Conservation (phyloP, 2,888 invertebrate genomes). For the Pyrochroa serraticornis region DNA sequence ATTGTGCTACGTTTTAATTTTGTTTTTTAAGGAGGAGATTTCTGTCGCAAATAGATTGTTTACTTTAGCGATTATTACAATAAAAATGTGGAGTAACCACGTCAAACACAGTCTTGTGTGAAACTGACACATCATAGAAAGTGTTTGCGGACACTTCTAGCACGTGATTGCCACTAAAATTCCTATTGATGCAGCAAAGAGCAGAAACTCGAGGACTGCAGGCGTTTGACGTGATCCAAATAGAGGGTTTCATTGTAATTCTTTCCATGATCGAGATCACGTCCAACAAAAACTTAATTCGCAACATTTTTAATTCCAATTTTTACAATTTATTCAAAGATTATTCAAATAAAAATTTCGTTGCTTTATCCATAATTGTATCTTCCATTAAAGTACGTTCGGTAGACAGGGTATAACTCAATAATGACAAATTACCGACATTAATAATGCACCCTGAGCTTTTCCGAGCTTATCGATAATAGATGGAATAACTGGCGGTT, state of each 20-base stretch:
- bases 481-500: constrained; percentile 24
- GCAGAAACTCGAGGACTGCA: constrained; percentile 16
- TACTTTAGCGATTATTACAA: constrained; percentile 1
- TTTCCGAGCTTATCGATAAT: constrained; percentile 32
- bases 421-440: constrained; percentile 32
- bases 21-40: no score
- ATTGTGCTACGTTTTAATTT: no score
- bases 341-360: no score
- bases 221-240: constrained; percentile 24
- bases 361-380: constrained; percentile 11
- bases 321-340: no score
- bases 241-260: background rate
- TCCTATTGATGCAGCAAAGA: constrained; percentile 16
- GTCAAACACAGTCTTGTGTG: constrained; percentile 17
- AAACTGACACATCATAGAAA: constrained; percentile 16
- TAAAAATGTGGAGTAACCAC: constrained; percentile 1
- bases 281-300: no score
- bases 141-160: constrained; percentile 24
- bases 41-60: background rate
- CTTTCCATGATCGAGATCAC: constrained; percentile 6
- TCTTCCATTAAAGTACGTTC: constrained; percentile 9
- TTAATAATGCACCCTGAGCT: constrained; percentile 32
- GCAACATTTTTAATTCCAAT: background rate
- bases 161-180: constrained; percentile 22
- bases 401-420: constrained; percentile 21